Evolutionary conservation across 2,888 invertebrate species (phyloP), one percentile per base, ranked within the genome.

Genomic region (Parnassius smintheus): DNA sequence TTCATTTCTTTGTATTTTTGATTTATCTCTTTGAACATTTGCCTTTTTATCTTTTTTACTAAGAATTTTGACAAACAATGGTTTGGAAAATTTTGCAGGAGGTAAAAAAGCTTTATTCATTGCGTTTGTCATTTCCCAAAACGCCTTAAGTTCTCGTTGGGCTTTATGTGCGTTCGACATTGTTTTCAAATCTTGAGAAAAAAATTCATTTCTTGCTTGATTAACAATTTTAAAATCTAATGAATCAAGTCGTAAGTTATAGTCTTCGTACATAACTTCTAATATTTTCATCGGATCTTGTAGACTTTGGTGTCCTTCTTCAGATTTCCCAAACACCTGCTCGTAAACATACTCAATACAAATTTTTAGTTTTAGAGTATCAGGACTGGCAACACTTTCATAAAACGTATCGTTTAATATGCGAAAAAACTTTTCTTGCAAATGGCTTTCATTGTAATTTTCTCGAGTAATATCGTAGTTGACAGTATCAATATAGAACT

Each of bases 291-390:
- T 88, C 18, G 91, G 90, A 68, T 91, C 91, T 56, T 82, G 79
- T 59, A 91, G 68, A 69, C 75, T 84, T 68, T 84, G 79, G 71
- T 91, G 91, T 2, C 89, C 91, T 73, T 91, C 91, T 71, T 91
- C 91, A 70, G 88, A 88, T 69, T 90, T 90, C 0, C 91, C 91
- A 68, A 88, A 85, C 49, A 91, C 73, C 78, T 90, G 82, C 75
- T 91, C 89, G 64, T 91, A 91, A 25, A 91, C 91, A 66, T 85
- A 91, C 74, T 91, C 91, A 46, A 91, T 82, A 71, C 91, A 91
- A 65, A 91, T 90, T 78, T 86, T 87, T 49, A 91, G 71, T 70
- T 89, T 90, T 44, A 91, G 74, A 18, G 83, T 87, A 62, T 68
- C 73, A 3, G 85, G 88, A 72, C 87, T 88, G 1, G 91, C 90